These are phyloP conservation scores for Pseudorhiza aurosa DNA, from an alignment of 30 jellyfish, hydroid and myxozoan species.

Conservation along the genomic window DNA sequence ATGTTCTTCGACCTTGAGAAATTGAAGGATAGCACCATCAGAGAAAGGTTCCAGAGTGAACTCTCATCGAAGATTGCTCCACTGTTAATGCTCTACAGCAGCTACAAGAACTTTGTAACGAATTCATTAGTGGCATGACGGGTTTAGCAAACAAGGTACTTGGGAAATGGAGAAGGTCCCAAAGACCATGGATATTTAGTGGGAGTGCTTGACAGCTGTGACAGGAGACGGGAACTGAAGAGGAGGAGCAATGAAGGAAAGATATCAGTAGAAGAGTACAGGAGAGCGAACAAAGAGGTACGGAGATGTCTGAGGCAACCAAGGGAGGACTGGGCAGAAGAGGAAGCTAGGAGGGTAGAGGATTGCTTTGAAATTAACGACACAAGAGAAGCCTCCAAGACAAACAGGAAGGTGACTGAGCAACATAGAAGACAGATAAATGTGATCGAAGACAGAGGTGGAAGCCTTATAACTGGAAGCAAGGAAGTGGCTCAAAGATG, in stretches of 20 bases:
- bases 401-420: no score
- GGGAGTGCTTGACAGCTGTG: slow-evolving; percentile 31
- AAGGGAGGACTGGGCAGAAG: no score
- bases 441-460: slow-evolving; percentile 19
- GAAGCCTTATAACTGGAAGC: slow-evolving; percentile 23
- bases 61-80: slow-evolving; percentile 21
- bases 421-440: not conserved
- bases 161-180: slow-evolving; percentile 24
- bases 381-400: slow-evolving; percentile 25
- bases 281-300: not conserved
- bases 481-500: no score
- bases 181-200: slow-evolving; percentile 51
- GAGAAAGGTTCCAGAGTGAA: slow-evolving; percentile 10
- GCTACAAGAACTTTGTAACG: slow-evolving; percentile 13
- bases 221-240: slow-evolving; percentile 23
- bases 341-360: slow-evolving; percentile 10
- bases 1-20: slow-evolving; percentile 26
- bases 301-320: slow-evolving; percentile 22
- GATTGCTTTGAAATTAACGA: slow-evolving; percentile 8
- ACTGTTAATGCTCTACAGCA: slow-evolving; percentile 16
- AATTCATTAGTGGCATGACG: slow-evolving; percentile 1
- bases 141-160: slow-evolving; percentile 10
- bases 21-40: slow-evolving; percentile 12
- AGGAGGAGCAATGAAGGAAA: not conserved
- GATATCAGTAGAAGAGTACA: slow-evolving; percentile 57